Conservation (phyloP, 2,113 vertebrate genomes). For the Notothenia coriiceps region DNA sequence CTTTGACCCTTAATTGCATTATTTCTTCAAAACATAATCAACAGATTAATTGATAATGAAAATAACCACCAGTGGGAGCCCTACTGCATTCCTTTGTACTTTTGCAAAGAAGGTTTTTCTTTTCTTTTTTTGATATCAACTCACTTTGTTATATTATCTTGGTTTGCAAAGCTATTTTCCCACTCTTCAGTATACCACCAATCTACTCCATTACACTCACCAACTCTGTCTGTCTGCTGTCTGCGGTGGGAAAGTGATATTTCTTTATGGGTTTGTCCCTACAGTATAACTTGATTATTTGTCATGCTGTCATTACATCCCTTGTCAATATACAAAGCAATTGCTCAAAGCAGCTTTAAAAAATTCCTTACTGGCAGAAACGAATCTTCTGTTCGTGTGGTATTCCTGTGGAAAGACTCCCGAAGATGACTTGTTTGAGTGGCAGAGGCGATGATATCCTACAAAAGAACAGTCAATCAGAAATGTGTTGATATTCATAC, state of each 20-base stretch:
- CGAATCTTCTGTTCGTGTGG: slow-evolving; percentile 81
- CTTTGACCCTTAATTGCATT: neutral
- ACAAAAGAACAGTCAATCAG: slow-evolving; percentile 31
- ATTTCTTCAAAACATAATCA: neutral
- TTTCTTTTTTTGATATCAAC: no score
- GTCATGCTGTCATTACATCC: neutral
- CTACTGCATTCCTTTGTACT: neutral
- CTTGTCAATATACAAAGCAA: neutral
- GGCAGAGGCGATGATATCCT: slow-evolving; percentile 73
- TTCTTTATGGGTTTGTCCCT: no score
- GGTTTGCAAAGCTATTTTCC: neutral
- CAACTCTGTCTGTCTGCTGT: no score
- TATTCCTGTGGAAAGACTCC: slow-evolving; percentile 77
- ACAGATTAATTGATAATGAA: neutral
- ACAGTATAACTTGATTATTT: no score
- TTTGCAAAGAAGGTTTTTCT: neutral
- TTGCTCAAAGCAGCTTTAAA: neutral
- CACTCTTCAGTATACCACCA: neutral
- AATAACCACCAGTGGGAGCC: neutral
- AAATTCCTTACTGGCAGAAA: slow-evolving; percentile 78
- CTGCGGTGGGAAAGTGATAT: no score
- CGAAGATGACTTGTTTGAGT: slow-evolving; percentile 73
- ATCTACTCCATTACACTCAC: no score
- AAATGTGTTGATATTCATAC: neutral
- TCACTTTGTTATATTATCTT: no score